Percentiles rank a stretch among this genome's conserved stretches.
phyloP scores from a whole-genome alignment of 2,888 invertebrate genomes.

The Eutolmus rufibarbis region DNA sequence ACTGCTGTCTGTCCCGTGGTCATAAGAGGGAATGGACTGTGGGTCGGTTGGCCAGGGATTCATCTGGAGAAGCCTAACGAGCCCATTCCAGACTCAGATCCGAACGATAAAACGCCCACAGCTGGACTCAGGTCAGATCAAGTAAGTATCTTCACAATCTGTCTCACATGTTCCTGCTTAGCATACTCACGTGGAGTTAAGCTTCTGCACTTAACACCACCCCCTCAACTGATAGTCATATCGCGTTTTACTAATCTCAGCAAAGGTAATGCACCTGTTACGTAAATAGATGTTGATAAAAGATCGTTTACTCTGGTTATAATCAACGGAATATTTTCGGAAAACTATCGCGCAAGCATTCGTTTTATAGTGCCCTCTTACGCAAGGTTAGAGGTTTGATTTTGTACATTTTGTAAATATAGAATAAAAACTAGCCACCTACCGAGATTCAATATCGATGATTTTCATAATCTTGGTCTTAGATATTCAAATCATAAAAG shows the following conservation, averaged over 20 bases:
- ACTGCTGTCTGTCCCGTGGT: conserved; percentile 92
- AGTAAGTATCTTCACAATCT: conserved; percentile 64
- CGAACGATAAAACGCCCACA: conserved; percentile 84
- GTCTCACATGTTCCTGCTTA: background rate
- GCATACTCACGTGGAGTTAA: background rate
- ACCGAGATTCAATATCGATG: background rate
- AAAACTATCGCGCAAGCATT: background rate
- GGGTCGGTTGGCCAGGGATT: conserved; percentile 93
- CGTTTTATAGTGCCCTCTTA: background rate
- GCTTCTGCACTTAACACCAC: background rate
- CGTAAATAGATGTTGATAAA: background rate
- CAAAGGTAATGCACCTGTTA: background rate
- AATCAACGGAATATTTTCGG: background rate
- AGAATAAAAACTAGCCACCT: background rate
- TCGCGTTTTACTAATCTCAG: background rate
- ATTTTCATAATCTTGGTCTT: background rate
- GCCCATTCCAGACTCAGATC: conserved; percentile 85
- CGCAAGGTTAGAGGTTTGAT: background rate
- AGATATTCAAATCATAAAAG: too few species aligned
- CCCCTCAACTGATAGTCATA: background rate
- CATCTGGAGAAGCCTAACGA: conserved; percentile 79
- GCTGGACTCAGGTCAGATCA: conserved; percentile 84
- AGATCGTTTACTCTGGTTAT: background rate
- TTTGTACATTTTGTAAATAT: background rate
- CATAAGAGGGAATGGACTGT: conserved; percentile 81